Base-by-base conservation (phyloP, 2,888 invertebrate genomes). In the Sceliomorpha sp. region DNA sequence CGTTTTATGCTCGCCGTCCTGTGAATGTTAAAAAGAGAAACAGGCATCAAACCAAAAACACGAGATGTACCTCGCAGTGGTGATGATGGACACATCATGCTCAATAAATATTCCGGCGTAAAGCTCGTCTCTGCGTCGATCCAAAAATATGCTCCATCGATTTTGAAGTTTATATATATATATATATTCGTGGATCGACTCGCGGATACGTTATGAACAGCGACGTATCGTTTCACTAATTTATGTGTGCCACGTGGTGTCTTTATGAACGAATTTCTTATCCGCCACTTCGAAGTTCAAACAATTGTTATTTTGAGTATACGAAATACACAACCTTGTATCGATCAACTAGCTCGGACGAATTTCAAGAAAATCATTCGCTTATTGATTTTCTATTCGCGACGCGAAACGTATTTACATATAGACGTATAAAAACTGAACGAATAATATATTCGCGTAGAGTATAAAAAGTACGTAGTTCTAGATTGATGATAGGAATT, bases 361-460 rank as follows among this genome's bases (percentile, higher is more conserved):
- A 20, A 20, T 20, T 20, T 4, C 2, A 20, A 5, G 20, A 2
- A 20, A 20, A 20, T 20, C 2, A 20, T 20, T 20, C 20, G 20
- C 20, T n/a, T n/a, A 20, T 20, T 5, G 5, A 20, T 20, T 5
- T 20, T 20, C 34, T 9, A 56, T 45, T 45, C 17, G 12, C 36
- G 44, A 36, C 44, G 37, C 53, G 31, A 26, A 48, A 17, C 80
- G 83, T 82, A 76, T 79, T 79, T 82, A 75, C 76, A 70, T 72
- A 77, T 73, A 77, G 64, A 80, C 75, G 72, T 50, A 59, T 71
- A 53, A 73, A 75, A 81, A 75, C 78, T 77, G 73, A 82, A 76
- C 70, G 64, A 68, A 74, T 77, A 76, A 77, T 77, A 77, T 78
- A 78, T 77, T 75, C 70, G 67, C 70, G 69, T 73, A 74, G 68